These are phyloP conservation scores for Prosopocoilus inquinatus DNA, from an alignment of 2,888 invertebrate genomes.

Conservation along the genomic window DNA sequence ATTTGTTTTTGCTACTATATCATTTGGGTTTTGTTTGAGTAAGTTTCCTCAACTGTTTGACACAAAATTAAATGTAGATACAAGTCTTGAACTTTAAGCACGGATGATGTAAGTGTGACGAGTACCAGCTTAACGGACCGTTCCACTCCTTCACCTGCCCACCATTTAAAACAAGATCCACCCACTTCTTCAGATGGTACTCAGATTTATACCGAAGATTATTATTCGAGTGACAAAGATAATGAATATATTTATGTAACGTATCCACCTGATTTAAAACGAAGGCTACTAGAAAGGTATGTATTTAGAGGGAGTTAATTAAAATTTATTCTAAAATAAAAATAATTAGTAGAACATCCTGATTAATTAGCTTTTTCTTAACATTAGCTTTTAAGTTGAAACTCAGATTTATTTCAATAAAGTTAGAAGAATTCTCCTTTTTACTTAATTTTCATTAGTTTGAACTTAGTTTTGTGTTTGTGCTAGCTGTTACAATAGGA, in stretches of 20 bases:
- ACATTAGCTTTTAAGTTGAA: neutral
- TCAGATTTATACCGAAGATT: conserved; percentile 32
- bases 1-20: conserved; percentile 90
- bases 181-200: conserved; percentile 40
- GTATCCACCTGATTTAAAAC: conserved; percentile 83
- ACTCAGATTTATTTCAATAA: too few species aligned
- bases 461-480: conserved; percentile 12
- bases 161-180: conserved; percentile 53
- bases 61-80: neutral
- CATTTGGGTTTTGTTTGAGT: conserved; percentile 92
- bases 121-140: conserved; percentile 67
- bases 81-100: conserved; percentile 51
- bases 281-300: conserved; percentile 78
- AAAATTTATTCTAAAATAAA: conserved; percentile 31
- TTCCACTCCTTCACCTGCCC: conserved; percentile 65
- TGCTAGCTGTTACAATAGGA: conserved; percentile 79
- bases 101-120: conserved; percentile 67
- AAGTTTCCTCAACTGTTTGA: conserved; percentile 51
- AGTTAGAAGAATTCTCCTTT: too few species aligned
- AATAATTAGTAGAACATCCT: conserved; percentile 36
- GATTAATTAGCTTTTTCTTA: neutral
- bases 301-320: conserved; percentile 27
- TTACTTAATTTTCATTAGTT: too few species aligned
- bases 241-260: conserved; percentile 85
- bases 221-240: conserved; percentile 53